Conservation (phyloP, 2,888 invertebrate genomes). For the Cistogaster globosa region DNA sequence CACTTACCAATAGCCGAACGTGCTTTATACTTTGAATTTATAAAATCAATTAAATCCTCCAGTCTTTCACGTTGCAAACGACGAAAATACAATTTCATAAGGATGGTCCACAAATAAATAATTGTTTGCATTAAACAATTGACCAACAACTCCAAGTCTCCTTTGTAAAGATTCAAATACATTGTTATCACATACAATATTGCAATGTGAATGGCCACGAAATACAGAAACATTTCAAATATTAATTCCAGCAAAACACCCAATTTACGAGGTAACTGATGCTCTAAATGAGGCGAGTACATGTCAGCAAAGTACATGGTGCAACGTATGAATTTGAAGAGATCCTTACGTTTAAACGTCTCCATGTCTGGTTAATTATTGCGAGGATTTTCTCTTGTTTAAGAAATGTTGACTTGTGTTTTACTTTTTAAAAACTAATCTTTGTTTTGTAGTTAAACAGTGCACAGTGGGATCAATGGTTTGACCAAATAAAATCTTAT, state of each 20-base stretch:
- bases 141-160: constrained; percentile 76
- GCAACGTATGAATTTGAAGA: constrained; percentile 74
- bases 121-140: constrained; percentile 77
- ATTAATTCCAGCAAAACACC: constrained; percentile 13
- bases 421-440: too few relatives aligned
- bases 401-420: too few relatives aligned
- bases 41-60: constrained; percentile 71
- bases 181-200: too few relatives aligned
- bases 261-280: constrained; percentile 10
- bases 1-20: constrained; percentile 75
- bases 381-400: too few relatives aligned
- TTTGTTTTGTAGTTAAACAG: too few relatives aligned
- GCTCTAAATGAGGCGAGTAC: constrained; percentile 71
- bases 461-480: too few relatives aligned
- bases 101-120: constrained; percentile 76
- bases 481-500: too few relatives aligned
- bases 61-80: constrained; percentile 72
- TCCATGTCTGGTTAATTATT: background rate
- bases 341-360: background rate
- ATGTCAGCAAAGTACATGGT: constrained; percentile 75
- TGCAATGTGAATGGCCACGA: constrained; percentile 70
- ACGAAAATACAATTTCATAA: constrained; percentile 77
- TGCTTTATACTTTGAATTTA: constrained; percentile 74
- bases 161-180: constrained; percentile 62
- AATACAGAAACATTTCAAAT: constrained; percentile 75